phyloP scores from a whole-genome alignment of 2,888 invertebrate genomes.

The Acutogordius australiensis region DNA sequence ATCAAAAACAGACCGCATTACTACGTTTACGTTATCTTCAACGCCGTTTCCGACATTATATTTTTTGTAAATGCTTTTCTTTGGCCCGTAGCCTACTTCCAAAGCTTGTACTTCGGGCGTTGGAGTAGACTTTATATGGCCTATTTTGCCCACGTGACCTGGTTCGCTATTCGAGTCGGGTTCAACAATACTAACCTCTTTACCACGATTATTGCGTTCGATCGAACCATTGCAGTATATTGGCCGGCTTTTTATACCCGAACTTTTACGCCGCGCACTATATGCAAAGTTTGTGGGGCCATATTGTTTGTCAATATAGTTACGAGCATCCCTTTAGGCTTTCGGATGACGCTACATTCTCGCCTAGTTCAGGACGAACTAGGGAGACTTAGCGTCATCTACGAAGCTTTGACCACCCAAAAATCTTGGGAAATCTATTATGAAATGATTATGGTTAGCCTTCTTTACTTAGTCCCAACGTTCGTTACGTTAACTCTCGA shows the following conservation, averaged over 20 bases:
- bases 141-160: background rate
- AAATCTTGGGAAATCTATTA: background rate
- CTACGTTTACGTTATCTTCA: background rate
- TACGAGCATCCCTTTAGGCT: background rate
- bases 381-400: background rate
- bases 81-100: background rate
- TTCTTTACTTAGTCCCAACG: background rate
- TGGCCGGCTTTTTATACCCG: background rate
- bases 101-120: background rate
- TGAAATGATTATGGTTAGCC: background rate
- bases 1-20: background rate
- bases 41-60: background rate
- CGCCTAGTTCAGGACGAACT: background rate
- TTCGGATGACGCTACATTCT: background rate
- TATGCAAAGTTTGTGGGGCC: background rate
- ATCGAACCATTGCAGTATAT: background rate
- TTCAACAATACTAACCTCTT: background rate
- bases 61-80: background rate
- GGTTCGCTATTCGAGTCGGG: background rate
- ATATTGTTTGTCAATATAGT: background rate
- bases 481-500: background rate
- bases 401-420: background rate
- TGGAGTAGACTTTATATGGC: background rate
- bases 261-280: background rate
- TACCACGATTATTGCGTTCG: background rate